Evolutionary conservation across 1,140 invertebrate genomes (phyloP).

Genomic region (Megathymus violae): DNA sequence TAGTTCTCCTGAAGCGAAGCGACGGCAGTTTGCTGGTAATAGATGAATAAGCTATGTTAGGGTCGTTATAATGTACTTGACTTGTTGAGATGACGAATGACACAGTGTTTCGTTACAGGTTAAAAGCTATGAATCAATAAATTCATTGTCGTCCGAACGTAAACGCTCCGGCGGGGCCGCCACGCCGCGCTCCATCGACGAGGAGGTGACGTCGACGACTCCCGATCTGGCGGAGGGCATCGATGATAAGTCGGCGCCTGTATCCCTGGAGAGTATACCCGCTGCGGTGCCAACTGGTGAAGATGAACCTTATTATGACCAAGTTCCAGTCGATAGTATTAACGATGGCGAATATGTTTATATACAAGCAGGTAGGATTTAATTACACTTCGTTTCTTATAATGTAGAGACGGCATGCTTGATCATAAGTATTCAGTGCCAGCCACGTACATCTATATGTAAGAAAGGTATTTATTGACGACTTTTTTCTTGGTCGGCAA

Average conservation of each 20-base stretch:
- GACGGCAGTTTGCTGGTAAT: too few species aligned
- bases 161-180: conserved; percentile 78
- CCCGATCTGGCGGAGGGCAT: conserved; percentile 62
- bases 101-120: conserved; percentile 69
- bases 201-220: conserved; percentile 72
- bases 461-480: too few species aligned
- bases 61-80: too few species aligned
- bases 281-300: conserved; percentile 68
- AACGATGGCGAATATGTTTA: conserved; percentile 91
- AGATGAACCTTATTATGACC: conserved; percentile 92
- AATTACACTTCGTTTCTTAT: too few species aligned
- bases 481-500: too few species aligned
- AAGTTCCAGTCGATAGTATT: conserved; percentile 89
- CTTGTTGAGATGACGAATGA: too few species aligned
- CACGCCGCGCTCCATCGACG: conserved; percentile 77
- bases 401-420: too few species aligned
- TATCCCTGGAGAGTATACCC: conserved; percentile 79
- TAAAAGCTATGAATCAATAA: conserved; percentile 86
- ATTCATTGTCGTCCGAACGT: conserved; percentile 83
- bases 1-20: too few species aligned
- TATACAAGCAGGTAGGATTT: conserved; percentile 86
- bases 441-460: too few species aligned
- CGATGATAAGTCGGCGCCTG: conserved; percentile 80
- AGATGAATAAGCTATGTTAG: too few species aligned
- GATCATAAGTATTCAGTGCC: too few species aligned